These are phyloP conservation scores for Patella pellucida DNA, from an alignment of 2,888 invertebrate species.

Conservation along the genomic window DNA sequence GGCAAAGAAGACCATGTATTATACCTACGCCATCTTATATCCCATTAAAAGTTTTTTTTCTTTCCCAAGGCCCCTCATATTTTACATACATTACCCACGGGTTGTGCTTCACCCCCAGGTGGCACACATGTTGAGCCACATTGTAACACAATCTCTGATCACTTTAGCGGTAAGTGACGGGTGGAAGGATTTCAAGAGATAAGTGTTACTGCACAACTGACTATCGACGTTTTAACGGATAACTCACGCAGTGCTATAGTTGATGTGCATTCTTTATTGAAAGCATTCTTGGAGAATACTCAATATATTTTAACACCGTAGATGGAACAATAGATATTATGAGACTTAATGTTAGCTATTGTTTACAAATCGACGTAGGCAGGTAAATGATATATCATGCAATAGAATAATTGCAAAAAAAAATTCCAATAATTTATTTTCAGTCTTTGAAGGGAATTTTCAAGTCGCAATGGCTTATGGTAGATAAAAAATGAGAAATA, in stretches of 20 bases:
- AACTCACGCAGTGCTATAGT: slow-evolving; percentile 4
- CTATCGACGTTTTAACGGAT: not conserved
- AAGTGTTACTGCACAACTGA: not conserved
- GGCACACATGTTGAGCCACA: not conserved
- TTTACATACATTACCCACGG: slow-evolving; percentile 4
- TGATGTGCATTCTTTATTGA: too few relatives aligned
- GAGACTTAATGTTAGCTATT: too few relatives aligned
- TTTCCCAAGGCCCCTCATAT: slow-evolving; percentile 2
- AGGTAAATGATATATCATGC: too few relatives aligned
- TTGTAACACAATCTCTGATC: not conserved
- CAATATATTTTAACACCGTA: too few relatives aligned
- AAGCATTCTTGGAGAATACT: too few relatives aligned
- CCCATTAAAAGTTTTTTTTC: not conserved
- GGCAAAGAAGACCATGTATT: not conserved
- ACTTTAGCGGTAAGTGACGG: slow-evolving; percentile 4
- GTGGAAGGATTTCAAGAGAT: slow-evolving; percentile 8
- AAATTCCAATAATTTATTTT: too few relatives aligned
- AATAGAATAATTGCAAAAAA: too few relatives aligned
- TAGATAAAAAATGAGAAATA: too few relatives aligned
- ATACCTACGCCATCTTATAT: slow-evolving; percentile 10
- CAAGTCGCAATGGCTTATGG: too few relatives aligned
- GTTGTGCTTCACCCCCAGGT: not conserved
- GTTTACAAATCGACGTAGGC: too few relatives aligned
- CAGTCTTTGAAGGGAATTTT: too few relatives aligned
- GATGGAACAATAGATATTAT: too few relatives aligned